These are phyloP conservation scores for Elanoides forficatus DNA, from an alignment of 2,113 vertebrate genomes.

Conservation along the genomic window DNA sequence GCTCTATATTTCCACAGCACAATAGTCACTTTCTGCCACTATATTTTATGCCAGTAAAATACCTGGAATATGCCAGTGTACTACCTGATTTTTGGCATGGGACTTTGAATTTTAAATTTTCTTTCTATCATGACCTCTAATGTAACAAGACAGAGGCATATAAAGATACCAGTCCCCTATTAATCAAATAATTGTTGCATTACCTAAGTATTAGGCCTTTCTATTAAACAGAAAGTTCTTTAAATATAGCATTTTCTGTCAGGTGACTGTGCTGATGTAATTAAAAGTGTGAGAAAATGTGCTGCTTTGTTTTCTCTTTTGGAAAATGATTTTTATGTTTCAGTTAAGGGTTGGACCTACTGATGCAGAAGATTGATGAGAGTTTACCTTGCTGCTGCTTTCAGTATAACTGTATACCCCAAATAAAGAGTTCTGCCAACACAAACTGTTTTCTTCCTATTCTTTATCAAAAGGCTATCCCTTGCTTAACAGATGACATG, in stretches of 20 bases:
- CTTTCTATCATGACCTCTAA: background rate
- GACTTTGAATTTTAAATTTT: background rate
- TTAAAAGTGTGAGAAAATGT: background rate
- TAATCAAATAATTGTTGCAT: background rate
- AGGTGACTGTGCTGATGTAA: background rate
- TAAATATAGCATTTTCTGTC: background rate
- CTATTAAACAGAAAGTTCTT: background rate
- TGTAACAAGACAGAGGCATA: background rate
- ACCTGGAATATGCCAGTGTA: background rate
- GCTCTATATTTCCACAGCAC: background rate
- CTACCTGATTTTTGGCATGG: background rate
- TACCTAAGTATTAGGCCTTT: background rate
- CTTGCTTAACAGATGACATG: background rate
- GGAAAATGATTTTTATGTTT: background rate
- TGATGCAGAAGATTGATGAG: background rate
- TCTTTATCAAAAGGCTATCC: background rate
- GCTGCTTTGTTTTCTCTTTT: background rate
- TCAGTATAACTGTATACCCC: background rate
- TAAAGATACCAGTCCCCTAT: background rate
- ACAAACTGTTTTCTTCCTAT: background rate
- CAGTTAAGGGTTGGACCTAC: background rate
- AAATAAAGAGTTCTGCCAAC: background rate
- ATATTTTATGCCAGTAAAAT: background rate
- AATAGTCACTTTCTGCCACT: background rate
- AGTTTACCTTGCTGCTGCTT: background rate